Evolutionary conservation across 2,888 invertebrate species (phyloP), one percentile per base, ranked within the genome.

Genomic region (Synergus umbraculus): DNA sequence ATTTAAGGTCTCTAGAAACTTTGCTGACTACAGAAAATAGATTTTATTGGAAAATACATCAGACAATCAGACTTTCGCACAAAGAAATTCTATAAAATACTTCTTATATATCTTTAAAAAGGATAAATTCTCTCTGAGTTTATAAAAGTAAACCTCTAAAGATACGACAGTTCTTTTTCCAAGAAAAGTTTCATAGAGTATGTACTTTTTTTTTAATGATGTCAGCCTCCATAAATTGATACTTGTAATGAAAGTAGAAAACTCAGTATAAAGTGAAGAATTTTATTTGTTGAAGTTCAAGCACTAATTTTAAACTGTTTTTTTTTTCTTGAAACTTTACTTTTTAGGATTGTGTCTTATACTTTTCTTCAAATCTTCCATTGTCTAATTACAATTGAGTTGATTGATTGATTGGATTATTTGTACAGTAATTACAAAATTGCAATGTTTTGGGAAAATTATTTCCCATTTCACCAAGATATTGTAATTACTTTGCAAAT

Each of bases 111-210:
- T 69, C 67, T 46, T 46, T 46, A 69, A 29, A 29, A 67, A 69
- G 29, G 29, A 69, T 49, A 69, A 69, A 69, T 69, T 69, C 46
- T 18, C 46, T 46, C 46, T 46, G 46, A 69, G 46, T 46, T 46
- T 44, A 22, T 69, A 69, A 69, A 46, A 69, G 67, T 69, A 69
- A 69, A 49, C 67, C 67, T 69, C 46, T 69, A 46, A 69, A 46
- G 22, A 46, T 69, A 46, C 67, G 67, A 69, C 18, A 46, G 46
- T 69, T 69, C 46, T 46, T 22, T 46, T 69, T 44, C 15, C 29
- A 22, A 12, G 46, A 44, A 29, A 46, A 69, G 22, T 46, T 46
- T 22, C 46, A 29, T 44, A 46, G 29, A 49, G 22, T 69, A 22
- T 13, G 46, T 67, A 67, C 29, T 29, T 46, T 69, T 69, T 69